Evolutionary conservation across 2,888 invertebrate species (phyloP).

Genomic region (Endomychus coccineus): DNA sequence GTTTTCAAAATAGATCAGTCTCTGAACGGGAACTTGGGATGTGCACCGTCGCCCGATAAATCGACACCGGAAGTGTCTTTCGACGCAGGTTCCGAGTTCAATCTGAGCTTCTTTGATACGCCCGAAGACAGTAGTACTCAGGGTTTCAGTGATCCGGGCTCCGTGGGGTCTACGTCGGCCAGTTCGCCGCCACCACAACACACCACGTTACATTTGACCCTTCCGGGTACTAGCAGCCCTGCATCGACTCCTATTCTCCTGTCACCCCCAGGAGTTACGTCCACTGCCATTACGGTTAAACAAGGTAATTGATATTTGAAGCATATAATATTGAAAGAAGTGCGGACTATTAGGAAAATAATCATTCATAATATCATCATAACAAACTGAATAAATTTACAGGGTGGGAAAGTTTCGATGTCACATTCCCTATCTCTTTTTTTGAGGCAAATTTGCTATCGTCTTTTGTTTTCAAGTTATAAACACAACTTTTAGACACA

Average conservation of each 20-base stretch:
- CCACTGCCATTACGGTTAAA: slow-evolving; percentile 33
- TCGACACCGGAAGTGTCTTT: slow-evolving; percentile 59
- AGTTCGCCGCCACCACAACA: slow-evolving; percentile 41
- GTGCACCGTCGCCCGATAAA: slow-evolving; percentile 54
- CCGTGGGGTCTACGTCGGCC: slow-evolving; percentile 52
- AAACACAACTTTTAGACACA: too few relatives aligned
- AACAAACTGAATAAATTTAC: too few relatives aligned
- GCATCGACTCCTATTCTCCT: slow-evolving; percentile 27
- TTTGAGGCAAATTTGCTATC: too few relatives aligned
- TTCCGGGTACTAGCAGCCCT: slow-evolving; percentile 33
- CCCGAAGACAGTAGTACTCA: slow-evolving; percentile 52
- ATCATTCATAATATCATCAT: too few relatives aligned
- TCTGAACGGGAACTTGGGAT: slow-evolving; percentile 54
- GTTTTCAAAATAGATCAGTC: slow-evolving; percentile 64
- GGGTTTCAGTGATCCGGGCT: slow-evolving; percentile 60
- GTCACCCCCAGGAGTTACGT: slow-evolving; percentile 34
- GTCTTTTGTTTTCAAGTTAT: too few relatives aligned
- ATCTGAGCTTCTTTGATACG: slow-evolving; percentile 71
- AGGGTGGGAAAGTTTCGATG: too few relatives aligned
- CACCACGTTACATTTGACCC: slow-evolving; percentile 20
- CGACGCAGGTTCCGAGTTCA: slow-evolving; percentile 70
- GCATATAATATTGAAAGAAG: too few relatives aligned
- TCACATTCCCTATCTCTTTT: too few relatives aligned
- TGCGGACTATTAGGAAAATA: too few relatives aligned
- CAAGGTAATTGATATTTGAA: slow-evolving; percentile 42